Conservation (phyloP, 2,797 vertebrate species). For the Choloepus didactylus region DNA sequence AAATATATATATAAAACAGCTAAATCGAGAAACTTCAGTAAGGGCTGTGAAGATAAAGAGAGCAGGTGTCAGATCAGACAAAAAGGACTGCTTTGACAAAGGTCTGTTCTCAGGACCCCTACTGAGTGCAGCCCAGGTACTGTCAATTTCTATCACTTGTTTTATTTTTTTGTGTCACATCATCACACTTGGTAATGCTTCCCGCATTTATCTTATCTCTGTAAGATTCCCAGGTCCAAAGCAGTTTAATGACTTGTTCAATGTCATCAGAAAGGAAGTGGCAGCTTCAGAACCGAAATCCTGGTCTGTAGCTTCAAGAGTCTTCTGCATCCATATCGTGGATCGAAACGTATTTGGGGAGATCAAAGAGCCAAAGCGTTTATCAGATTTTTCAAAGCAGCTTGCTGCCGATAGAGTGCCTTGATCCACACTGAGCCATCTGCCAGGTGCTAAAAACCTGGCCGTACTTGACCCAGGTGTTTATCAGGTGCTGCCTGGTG, state of each 20-base stretch:
- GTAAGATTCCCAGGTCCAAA: neutral
- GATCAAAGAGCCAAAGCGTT: neutral
- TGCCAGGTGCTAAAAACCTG: neutral
- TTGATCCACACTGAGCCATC: neutral
- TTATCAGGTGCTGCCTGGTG: neutral
- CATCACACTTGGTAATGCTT: neutral
- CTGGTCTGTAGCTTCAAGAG: neutral
- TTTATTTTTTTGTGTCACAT: neutral
- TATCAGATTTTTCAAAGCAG: neutral
- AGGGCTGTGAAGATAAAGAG: neutral
- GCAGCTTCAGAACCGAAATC: neutral
- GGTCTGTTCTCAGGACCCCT: neutral
- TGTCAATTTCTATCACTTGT: rapidly evolving
- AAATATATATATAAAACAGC: neutral
- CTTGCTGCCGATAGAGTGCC: neutral
- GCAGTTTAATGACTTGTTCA: neutral
- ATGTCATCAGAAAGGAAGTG: neutral
- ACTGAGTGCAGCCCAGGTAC: neutral
- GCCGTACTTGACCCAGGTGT: neutral
- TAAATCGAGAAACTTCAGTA: neutral
- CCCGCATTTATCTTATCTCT: neutral
- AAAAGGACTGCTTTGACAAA: neutral
- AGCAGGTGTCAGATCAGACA: neutral
- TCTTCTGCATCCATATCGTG: neutral
- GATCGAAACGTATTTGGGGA: neutral